A percentile compares a stretch with the other conserved stretches of the same genome.
These are phyloP conservation scores for Bagarius yarrelli DNA, from an alignment of 2,113 vertebrate species.

Conservation along the genomic window DNA sequence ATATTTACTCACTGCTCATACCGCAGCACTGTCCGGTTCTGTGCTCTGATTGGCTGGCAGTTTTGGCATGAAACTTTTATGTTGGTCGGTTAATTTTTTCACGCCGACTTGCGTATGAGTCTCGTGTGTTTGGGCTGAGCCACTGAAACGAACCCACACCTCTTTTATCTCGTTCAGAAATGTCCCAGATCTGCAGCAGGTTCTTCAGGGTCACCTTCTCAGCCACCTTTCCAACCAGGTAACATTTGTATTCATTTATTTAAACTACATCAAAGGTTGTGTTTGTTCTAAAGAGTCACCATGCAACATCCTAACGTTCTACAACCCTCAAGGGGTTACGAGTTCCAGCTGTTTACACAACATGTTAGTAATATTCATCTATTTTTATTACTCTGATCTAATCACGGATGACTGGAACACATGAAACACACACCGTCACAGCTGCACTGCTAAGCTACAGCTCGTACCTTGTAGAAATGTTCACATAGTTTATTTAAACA, in stretches of 20 bases:
- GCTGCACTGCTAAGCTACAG: too few relatives aligned
- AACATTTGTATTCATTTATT: background rate
- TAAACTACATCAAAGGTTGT: too few relatives aligned
- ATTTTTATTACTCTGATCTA: too few relatives aligned
- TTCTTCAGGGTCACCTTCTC: slow-evolving; percentile 71
- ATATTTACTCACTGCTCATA: background rate
- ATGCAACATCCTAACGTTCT: background rate
- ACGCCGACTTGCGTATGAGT: too few relatives aligned
- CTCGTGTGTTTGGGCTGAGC: too few relatives aligned
- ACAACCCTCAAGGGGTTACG: background rate
- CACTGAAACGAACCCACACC: background rate
- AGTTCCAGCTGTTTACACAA: background rate
- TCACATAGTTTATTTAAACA: too few relatives aligned
- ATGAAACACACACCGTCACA: too few relatives aligned
- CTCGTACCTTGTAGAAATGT: too few relatives aligned
- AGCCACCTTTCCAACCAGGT: slow-evolving; percentile 67
- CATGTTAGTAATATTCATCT: background rate
- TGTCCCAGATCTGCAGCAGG: slow-evolving; percentile 65
- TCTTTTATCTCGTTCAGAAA: slow-evolving; percentile 30
- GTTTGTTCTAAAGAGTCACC: too few relatives aligned
- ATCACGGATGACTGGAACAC: too few relatives aligned
- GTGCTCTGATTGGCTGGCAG: background rate
- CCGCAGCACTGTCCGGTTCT: background rate
- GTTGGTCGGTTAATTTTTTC: too few relatives aligned
- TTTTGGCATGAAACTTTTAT: background rate